A percentile compares a stretch with the other conserved stretches of the same genome.
These are phyloP conservation scores for Acleris emargana DNA, from an alignment of 2,888 invertebrate genomes.

Conservation along the genomic window DNA sequence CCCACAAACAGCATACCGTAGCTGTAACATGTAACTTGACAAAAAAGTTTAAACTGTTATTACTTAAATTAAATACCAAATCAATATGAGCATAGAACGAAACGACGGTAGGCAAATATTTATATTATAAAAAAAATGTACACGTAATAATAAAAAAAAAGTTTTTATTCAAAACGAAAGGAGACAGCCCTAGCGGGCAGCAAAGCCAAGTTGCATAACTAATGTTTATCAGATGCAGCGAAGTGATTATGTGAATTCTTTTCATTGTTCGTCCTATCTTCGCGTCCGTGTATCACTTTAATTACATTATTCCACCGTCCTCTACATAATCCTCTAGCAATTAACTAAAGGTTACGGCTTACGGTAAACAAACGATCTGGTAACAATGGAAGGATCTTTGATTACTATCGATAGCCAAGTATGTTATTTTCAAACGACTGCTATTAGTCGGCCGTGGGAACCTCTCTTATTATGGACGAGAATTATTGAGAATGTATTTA, in stretches of 20 bases:
- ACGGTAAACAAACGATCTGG: constrained; percentile 22
- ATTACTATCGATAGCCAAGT: constrained; percentile 26
- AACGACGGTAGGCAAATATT: no score
- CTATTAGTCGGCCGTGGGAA: constrained; percentile 32
- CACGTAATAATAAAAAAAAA: no score
- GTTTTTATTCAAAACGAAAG: not conserved
- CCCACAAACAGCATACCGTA: no score
- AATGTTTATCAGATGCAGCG: constrained; percentile 52
- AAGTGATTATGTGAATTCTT: constrained; percentile 54
- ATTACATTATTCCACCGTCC: constrained; percentile 43
- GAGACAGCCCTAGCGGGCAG: constrained; percentile 28
- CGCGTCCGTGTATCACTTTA: constrained; percentile 40
- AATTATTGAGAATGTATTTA: not conserved
- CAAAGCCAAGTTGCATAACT: constrained; percentile 52
- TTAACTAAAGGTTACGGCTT: constrained; percentile 30
- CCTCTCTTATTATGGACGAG: not conserved
- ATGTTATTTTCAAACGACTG: constrained; percentile 28
- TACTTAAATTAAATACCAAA: no score
- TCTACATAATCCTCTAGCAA: constrained; percentile 37
- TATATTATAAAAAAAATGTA: no score
- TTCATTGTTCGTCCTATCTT: constrained; percentile 46
- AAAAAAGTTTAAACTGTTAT: no score
- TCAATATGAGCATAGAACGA: no score
- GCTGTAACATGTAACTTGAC: no score
- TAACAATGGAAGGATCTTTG: constrained; percentile 33